Evolutionary conservation across 53 echinoderm and acorn worm species (phyloP).

Genomic region (Stichopus horrens): DNA sequence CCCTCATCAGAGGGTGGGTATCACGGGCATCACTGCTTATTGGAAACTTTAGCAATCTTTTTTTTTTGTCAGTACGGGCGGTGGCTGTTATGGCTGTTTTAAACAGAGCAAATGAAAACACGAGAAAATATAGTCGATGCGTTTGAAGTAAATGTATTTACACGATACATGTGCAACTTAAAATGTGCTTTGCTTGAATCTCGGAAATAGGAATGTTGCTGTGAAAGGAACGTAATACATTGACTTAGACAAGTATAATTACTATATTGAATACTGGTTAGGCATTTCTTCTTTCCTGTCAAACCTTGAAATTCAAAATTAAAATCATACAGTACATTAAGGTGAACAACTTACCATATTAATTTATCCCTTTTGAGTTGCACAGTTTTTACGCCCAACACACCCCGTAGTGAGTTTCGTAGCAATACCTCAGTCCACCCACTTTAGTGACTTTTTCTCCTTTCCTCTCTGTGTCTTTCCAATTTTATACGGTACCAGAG

Average conservation of each 20-base stretch:
- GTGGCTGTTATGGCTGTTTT: too few relatives aligned
- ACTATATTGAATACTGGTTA: slow-evolving; percentile 27
- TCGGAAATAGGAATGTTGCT: slow-evolving; percentile 40
- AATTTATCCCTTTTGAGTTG: too few relatives aligned
- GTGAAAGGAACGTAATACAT: slow-evolving; percentile 33
- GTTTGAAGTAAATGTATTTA: slow-evolving; percentile 33
- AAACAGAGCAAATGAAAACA: not conserved
- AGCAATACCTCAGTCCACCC: too few relatives aligned
- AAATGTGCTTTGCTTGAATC: slow-evolving; percentile 39
- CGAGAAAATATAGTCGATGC: not conserved
- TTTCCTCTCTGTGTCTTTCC: too few relatives aligned
- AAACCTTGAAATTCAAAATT: not conserved
- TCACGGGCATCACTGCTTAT: too few relatives aligned
- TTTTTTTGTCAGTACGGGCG: too few relatives aligned
- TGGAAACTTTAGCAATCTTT: too few relatives aligned
- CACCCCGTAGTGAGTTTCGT: too few relatives aligned
- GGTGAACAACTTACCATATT: not conserved
- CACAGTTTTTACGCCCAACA: too few relatives aligned
- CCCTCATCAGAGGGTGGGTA: too few relatives aligned
- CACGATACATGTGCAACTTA: slow-evolving; percentile 23
- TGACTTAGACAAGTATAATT: slow-evolving; percentile 13
- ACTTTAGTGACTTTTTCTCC: too few relatives aligned
- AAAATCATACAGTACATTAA: not conserved
- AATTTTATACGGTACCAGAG: too few relatives aligned
- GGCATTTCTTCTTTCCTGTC: not conserved